Evolutionary conservation across 2,113 vertebrate genomes (phyloP).

Genomic region (Pseudolaguvia tuberculata): DNA sequence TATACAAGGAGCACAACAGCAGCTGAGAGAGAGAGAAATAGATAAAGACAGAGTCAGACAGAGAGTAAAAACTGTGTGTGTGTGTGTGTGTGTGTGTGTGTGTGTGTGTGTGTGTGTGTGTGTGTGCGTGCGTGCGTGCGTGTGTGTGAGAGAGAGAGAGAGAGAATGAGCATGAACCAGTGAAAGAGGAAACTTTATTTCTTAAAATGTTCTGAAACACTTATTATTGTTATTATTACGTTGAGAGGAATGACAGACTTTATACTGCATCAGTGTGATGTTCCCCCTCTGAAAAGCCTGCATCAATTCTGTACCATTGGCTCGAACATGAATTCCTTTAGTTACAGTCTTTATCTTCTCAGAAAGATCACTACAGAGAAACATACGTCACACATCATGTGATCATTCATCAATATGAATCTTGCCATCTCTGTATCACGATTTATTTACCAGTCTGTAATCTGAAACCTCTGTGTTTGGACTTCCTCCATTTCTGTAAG

Average conservation of each 20-base stretch:
- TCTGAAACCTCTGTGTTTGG: constrained; percentile 34
- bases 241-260: constrained; percentile 64
- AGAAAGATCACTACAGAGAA: constrained; percentile 73
- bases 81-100: rapidly evolving
- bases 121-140: too few species aligned
- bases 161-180: too few species aligned
- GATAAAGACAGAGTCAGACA: too few species aligned
- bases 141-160: too few species aligned
- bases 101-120: rapidly evolving
- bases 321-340: constrained; percentile 79
- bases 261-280: constrained; percentile 76
- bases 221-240: background rate
- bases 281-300: constrained; percentile 82
- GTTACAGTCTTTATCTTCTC: constrained; percentile 85
- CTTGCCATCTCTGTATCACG: background rate
- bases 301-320: constrained; percentile 86
- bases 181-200: too few species aligned
- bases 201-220: too few species aligned
- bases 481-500: constrained; percentile 53
- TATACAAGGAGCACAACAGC: constrained; percentile 82
- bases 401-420: background rate
- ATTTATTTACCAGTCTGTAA: constrained; percentile 53
- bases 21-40: constrained; percentile 62
- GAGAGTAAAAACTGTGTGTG: too few species aligned
- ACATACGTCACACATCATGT: background rate